Evolutionary conservation across 2,113 vertebrate genomes (phyloP).

Genomic region (Chloroceryle aenea): DNA sequence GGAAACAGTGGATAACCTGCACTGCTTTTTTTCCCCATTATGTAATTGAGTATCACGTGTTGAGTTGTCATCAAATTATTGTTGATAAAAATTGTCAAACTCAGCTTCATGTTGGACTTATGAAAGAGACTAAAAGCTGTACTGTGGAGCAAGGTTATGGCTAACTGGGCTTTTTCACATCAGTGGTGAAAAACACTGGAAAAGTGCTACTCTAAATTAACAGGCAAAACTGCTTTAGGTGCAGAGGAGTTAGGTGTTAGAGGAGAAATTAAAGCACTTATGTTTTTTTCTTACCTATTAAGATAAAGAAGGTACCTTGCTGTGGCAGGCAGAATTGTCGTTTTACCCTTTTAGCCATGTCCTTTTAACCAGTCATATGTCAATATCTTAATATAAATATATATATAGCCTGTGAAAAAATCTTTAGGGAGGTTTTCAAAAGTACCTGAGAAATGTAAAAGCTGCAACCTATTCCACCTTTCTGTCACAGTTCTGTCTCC

Average conservation of each 20-base stretch:
- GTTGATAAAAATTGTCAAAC: neutral
- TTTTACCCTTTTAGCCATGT: neutral
- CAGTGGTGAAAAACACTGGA: neutral
- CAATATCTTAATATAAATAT: neutral
- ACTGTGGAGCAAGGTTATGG: neutral
- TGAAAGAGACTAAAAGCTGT: neutral
- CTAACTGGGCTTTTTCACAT: neutral
- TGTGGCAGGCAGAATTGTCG: neutral
- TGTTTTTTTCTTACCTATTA: no score
- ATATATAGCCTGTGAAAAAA: neutral
- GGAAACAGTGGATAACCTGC: neutral
- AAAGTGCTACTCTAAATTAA: neutral
- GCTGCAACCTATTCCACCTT: neutral
- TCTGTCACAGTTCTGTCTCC: neutral
- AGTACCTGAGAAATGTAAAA: neutral
- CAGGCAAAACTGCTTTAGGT: neutral
- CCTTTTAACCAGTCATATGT: neutral
- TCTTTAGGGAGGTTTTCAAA: neutral
- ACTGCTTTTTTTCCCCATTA: neutral
- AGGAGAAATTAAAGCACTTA: neutral
- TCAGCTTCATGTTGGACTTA: neutral
- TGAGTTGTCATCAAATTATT: neutral
- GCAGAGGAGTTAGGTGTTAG: no score
- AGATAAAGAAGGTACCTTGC: neutral
- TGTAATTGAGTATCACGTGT: rapidly evolving